Evolutionary conservation across 2,797 vertebrate species (phyloP).

Genomic region (Pelochelys cantorii): DNA sequence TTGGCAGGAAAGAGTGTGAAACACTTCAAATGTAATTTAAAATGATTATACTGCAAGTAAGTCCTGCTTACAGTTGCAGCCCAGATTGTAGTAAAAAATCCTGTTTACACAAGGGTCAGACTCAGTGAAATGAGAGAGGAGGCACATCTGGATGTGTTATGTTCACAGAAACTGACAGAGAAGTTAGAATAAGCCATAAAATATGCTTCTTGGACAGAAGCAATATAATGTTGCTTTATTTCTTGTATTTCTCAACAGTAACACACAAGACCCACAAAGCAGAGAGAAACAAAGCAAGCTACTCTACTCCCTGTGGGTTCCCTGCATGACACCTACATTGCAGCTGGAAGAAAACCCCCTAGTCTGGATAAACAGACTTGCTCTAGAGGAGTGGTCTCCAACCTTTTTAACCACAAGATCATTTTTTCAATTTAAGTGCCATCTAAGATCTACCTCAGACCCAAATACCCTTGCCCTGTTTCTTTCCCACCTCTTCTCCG

Average conservation of each 20-base stretch:
- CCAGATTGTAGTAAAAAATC: slow-evolving; percentile 18
- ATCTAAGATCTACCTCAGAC: too few species aligned
- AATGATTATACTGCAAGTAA: slow-evolving; percentile 66
- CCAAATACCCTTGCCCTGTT: too few species aligned
- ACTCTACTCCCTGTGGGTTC: not conserved
- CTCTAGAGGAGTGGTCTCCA: too few species aligned
- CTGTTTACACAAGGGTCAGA: slow-evolving; percentile 6
- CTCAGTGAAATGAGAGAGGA: not conserved
- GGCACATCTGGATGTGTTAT: not conserved
- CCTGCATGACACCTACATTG: not conserved
- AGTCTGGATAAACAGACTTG: not conserved
- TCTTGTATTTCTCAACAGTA: not conserved
- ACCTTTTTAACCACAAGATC: too few species aligned
- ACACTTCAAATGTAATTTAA: slow-evolving; percentile 32
- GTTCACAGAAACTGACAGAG: not conserved
- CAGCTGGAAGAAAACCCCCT: not conserved
- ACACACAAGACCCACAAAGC: not conserved
- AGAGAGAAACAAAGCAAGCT: not conserved
- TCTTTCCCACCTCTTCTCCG: too few species aligned
- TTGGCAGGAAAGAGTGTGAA: not conserved
- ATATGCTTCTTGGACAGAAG: not conserved
- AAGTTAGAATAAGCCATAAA: not conserved
- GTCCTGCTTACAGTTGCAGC: not conserved
- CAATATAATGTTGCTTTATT: not conserved
- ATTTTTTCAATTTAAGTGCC: too few species aligned